Base-by-base conservation (phyloP, 1,140 invertebrate species). In the Hydropsyche tenuis region DNA sequence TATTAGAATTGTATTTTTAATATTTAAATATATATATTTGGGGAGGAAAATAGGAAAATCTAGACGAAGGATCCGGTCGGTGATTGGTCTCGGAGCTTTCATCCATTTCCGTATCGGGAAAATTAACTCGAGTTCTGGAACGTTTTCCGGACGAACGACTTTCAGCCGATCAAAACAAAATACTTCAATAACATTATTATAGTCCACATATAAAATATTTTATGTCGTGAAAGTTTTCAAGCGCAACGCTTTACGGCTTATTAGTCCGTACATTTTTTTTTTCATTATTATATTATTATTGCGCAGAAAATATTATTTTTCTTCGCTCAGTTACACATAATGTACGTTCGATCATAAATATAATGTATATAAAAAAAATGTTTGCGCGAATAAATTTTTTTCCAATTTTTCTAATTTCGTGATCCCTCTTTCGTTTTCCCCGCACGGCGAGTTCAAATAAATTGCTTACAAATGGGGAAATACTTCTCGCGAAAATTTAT, bases 361-460 rank as follows among this genome's bases (percentile, higher is more conserved):
- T 3, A 37, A 37, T 37, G 9, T 9, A 37, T 9, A 9, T 4
- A 37, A 37, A 37, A 3, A 37, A 37, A 37, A 37, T 4, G 30
- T 37, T 37, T 37, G 30, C 9, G 9, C 30, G 30, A 37, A 37
- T 53, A 7, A 46, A 46, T n/a, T n/a, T 46, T 46, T 46, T 46
- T 16, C 12, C 45, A 46, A 46, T 53, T 53, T 53, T 53, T 53
- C 48, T 53, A 53, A 53, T 53, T 53, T 18, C 48, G 48, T n/a
- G 60, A 37, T 37, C 27, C 27, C 60, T 27, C 25, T 63, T 27
- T 14, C 60, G 60, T 27, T 63, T 63, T 16, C 60, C 12, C 30
- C 60, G 4, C 60, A 63, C 60, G 60, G 16, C n/a, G 60, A 14
- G 60, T 63, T 63, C 60, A 27, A 63, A 63, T 63, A 63, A 63